Base-by-base conservation (phyloP, 2,113 vertebrate species). In the Odocoileus hemionus region DNA sequence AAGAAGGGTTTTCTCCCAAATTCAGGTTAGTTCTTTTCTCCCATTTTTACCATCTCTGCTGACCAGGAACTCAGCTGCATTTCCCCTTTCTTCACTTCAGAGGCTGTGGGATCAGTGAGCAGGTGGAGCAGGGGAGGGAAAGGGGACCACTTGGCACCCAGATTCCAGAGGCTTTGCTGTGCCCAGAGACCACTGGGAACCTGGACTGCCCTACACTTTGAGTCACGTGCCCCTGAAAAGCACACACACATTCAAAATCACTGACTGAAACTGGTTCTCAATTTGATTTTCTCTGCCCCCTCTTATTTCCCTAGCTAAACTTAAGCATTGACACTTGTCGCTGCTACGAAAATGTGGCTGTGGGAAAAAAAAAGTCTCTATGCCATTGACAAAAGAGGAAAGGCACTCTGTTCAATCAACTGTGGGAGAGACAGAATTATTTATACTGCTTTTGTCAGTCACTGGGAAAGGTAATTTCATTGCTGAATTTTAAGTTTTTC, bases 401-500 rank as follows among this genome's bases (percentile, higher is more conserved):
- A 98, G 93, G 85, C 52, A n/a, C 97, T 89, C 92, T 98, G 97
- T 87, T 98, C 98, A 98, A 89, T 99, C 98, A 98, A 82, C 97
- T 98, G 98, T 97, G 96, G 93, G 97, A 98, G 86, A 96, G 84
- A 89, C 96, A 98, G 98, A 98, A 98, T 98, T 98, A 98, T 98
- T 99, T 98, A 98, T 97, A 95, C 57, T 47, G 82, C 96, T 96
- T 98, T 96, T 99, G 97, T 98, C 98, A 98, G 98, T 98, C 89
- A 98, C 82, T 50, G 87, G 76, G 70, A 98, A 98, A 98, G 98
- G 98, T 98, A 97, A 98, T 99, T 99, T 99, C 97, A 97, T 92
- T 97, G 96, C 97, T 98, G 98, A 98, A 98, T 99, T 98, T 98
- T 97, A 98, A 98, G 98, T 98, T 99, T 98, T 98, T 98, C 98